Conservation (phyloP, 2,888 invertebrate species). For the Ichneumoninae sp. region DNA sequence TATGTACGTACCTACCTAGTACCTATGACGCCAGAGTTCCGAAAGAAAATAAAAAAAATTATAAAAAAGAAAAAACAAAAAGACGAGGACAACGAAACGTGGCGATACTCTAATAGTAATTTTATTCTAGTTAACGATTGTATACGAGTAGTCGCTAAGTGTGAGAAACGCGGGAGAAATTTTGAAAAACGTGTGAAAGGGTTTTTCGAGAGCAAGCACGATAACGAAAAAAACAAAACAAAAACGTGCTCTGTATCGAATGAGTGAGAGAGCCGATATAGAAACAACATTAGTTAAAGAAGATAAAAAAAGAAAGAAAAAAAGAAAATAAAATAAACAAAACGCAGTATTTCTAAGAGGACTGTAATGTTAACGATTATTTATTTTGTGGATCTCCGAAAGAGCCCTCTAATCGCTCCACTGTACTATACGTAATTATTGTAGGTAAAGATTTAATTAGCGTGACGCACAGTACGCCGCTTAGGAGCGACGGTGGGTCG, state of each 20-base stretch:
- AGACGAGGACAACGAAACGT: constrained; percentile 70
- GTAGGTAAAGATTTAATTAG: constrained; percentile 65
- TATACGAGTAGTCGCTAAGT: constrained; percentile 84
- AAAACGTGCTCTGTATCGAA: constrained; percentile 19
- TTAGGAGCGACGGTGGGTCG: constrained; percentile 60
- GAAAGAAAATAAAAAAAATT: constrained; percentile 24
- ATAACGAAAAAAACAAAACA: constrained; percentile 60
- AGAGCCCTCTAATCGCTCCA: constrained; percentile 79
- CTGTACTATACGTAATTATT: constrained; percentile 81
- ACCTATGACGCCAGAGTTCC: constrained; percentile 66
- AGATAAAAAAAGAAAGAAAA: constrained; percentile 41
- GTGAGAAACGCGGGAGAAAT: constrained; percentile 64
- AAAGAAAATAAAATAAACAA: constrained; percentile 30
- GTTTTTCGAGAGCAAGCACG: constrained; percentile 67
- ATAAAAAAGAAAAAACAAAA: constrained; percentile 65
- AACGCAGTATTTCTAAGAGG: constrained; percentile 84
- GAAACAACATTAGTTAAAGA: constrained; percentile 61
- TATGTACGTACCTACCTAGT: constrained; percentile 70
- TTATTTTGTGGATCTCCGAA: constrained; percentile 84
- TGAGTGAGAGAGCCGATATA: constrained; percentile 47
- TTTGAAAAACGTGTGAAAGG: constrained; percentile 52
- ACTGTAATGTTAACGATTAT: constrained; percentile 84
- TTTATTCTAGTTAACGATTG: constrained; percentile 84
- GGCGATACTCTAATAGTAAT: constrained; percentile 79
- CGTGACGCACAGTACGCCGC: constrained; percentile 44